Percentiles rank a stretch among this genome's conserved stretches.
phyloP scores from a whole-genome alignment of 1,140 invertebrate genomes.

The Chelonus insularis region DNA sequence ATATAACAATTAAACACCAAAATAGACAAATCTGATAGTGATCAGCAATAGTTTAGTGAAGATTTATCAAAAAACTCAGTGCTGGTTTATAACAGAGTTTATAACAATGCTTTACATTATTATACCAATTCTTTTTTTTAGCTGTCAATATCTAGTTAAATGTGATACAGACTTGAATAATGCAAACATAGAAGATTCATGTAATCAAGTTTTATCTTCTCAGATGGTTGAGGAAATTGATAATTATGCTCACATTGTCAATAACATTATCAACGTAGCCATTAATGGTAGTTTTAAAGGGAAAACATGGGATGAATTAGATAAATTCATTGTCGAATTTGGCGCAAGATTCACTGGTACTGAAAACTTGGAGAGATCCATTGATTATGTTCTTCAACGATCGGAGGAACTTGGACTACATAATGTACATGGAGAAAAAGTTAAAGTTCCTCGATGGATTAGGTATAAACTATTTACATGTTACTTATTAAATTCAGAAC shows the following conservation, averaged over 20 bases:
- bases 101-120: no score
- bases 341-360: slow-evolving; percentile 70
- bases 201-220: slow-evolving; percentile 10
- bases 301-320: slow-evolving; percentile 66
- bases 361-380: slow-evolving; percentile 68
- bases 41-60: no score
- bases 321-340: slow-evolving; percentile 73
- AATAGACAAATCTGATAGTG: no score
- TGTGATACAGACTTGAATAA: no score
- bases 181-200: not conserved
- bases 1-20: no score
- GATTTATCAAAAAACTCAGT: no score
- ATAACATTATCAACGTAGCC: slow-evolving; percentile 64
- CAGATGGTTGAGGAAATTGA: slow-evolving; percentile 61
- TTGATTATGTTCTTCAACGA: slow-evolving; percentile 71
- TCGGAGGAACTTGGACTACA: slow-evolving; percentile 61
- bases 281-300: slow-evolving; percentile 63
- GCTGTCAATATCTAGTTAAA: no score
- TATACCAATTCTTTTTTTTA: no score
- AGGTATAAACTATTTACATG: no score
- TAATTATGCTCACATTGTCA: slow-evolving; percentile 62
- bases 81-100: no score
- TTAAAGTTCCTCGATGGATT: slow-evolving; percentile 62
- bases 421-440: slow-evolving; percentile 68
- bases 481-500: no score